Evolutionary conservation across 1,140 invertebrate genomes (phyloP), one percentile per base, ranked within the genome.

Genomic region (Hirudo medicinalis): DNA sequence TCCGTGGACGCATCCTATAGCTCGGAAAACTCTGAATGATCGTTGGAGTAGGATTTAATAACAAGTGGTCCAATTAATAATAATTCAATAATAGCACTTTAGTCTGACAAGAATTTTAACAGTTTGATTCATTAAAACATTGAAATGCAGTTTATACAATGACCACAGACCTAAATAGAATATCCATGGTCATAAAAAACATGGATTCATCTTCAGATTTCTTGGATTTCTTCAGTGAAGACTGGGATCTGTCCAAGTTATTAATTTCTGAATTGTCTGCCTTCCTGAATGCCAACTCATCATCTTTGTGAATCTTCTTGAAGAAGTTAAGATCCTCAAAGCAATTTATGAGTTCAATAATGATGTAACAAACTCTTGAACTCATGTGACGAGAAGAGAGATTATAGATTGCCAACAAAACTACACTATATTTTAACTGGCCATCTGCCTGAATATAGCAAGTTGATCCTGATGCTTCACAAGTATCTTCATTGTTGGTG

Each of bases 361-460:
- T 89, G 6, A 89, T 89, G 80, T 95, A 92, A 80, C 93, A 89
- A 3, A 96, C 90, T 36, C 91, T 85, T 3, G 92, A 81, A 0
- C 90, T 90, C 77, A 89, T 91, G 74, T 88, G 88, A 60, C 87
- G 86, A 74, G 90, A 84, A 22, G 90, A 87, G 13, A 94, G 88
- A 70, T 88, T 87, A 80, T 94, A 92, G 0, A 96, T 86, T 43
- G 82, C 82, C 85, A 92, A 91, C 20, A 99, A 82, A 2, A 98
- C 88, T 13, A 97, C 89, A 81, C 89, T 87, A 74, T 91, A 87
- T 63, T 96, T 91, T 57, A 99, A 88, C 78, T 94, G 89, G 0
- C 96, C 96, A 77, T 97, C 91, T 77, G 89, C 89, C 40, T 93
- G 95, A 40, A 98, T 96, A 76, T 97, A 99, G 79, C 88, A 87